phyloP scores from a whole-genome alignment of 1,140 invertebrate genomes.

The Araneus ventricosus region DNA sequence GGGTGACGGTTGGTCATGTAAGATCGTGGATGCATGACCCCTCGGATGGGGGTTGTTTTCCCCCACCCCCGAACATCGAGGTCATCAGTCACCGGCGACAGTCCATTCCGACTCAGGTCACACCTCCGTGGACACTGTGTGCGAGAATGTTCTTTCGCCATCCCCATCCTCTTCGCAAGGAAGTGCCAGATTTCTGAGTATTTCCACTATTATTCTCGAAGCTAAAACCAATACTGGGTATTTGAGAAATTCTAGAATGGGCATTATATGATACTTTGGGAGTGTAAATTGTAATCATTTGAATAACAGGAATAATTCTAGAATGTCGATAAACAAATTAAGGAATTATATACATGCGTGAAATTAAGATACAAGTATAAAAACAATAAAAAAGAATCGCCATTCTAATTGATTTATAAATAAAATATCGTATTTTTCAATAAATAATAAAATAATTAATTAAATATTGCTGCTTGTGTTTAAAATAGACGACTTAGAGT shows the following conservation, averaged over 20 bases:
- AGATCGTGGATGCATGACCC: conserved; percentile 63
- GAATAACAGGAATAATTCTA: too few relatives aligned
- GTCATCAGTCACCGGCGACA: conserved; percentile 73
- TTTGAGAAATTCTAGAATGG: not conserved
- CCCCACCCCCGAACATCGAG: conserved; percentile 38
- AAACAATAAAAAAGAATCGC: too few relatives aligned
- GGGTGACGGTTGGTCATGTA: conserved; percentile 52
- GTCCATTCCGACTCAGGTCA: conserved; percentile 40
- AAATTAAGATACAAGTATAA: too few relatives aligned
- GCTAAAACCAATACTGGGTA: not conserved
- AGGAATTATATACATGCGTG: too few relatives aligned
- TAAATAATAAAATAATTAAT: too few relatives aligned
- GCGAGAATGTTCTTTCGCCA: not conserved
- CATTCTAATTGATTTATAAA: too few relatives aligned
- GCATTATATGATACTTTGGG: too few relatives aligned
- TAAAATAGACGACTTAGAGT: too few relatives aligned
- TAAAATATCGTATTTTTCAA: too few relatives aligned
- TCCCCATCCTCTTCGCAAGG: not conserved
- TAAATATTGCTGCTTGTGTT: too few relatives aligned
- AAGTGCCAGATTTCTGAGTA: not conserved
- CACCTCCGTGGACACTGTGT: conserved; percentile 57
- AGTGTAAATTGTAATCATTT: too few relatives aligned
- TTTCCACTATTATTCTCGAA: not conserved
- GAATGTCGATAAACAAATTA: too few relatives aligned
- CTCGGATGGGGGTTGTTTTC: not conserved